These are phyloP conservation scores for Proteles cristata DNA, from an alignment of 2,113 vertebrate species.

Conservation along the genomic window DNA sequence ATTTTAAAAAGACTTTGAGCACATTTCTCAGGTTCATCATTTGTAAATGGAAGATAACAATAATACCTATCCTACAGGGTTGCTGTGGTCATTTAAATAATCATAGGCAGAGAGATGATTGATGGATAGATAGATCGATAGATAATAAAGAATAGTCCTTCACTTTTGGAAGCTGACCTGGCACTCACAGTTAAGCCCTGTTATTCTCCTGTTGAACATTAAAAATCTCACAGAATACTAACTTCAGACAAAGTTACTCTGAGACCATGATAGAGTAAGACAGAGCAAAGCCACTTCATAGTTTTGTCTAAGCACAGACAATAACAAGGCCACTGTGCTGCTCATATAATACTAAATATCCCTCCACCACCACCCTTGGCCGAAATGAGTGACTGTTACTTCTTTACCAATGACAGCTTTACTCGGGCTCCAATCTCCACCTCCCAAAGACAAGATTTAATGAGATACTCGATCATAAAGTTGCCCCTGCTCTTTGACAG, in stretches of 20 bases:
- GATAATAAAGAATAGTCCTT: neutral
- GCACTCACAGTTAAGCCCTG: neutral
- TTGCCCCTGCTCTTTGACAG: neutral
- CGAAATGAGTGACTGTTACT: neutral
- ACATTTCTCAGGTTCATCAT: neutral
- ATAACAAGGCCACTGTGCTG: neutral
- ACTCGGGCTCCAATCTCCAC: neutral
- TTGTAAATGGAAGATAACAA: neutral
- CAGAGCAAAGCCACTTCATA: neutral
- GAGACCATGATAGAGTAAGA: neutral
- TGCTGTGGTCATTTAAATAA: neutral
- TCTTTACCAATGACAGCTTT: neutral
- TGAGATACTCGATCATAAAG: constrained; percentile 8
- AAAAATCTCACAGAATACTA: neutral
- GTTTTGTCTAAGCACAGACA: neutral
- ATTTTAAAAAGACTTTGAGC: neutral
- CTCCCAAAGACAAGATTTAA: neutral
- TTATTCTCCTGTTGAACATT: neutral
- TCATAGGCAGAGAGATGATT: neutral
- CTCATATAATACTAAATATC: neutral
- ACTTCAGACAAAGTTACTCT: neutral
- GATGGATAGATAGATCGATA: neutral
- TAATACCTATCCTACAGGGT: neutral
- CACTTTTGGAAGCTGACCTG: neutral
- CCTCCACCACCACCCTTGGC: neutral